These are phyloP conservation scores for Leptinotarsa lineolata DNA, from an alignment of 1,140 invertebrate species.

Conservation along the genomic window DNA sequence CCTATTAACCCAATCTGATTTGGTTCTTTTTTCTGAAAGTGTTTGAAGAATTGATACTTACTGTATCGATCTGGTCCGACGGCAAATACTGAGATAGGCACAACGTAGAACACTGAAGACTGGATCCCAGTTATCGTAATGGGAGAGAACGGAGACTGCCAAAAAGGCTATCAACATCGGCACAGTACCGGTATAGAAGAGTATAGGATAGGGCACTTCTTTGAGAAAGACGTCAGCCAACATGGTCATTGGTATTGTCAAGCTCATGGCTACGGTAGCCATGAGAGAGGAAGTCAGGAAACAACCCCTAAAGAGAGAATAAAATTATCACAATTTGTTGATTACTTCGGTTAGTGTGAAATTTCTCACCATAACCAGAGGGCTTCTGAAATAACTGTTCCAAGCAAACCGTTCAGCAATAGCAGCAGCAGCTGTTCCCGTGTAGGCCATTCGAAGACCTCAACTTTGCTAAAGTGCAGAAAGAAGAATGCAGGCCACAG, in stretches of 20 bases:
- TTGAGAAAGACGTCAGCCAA: conserved; percentile 79
- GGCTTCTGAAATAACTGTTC: conserved; percentile 83
- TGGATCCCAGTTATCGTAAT: conserved; percentile 88
- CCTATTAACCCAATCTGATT: no score
- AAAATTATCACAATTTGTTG: not conserved
- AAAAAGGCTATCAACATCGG: conserved; percentile 81
- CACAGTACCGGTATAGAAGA: conserved; percentile 80
- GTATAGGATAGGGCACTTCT: conserved; percentile 70
- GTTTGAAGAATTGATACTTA: conserved; percentile 27
- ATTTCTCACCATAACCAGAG: conserved; percentile 80
- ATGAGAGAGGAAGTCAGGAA: conserved; percentile 87
- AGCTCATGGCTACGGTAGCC: conserved; percentile 78
- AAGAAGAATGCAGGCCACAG: conserved; percentile 88
- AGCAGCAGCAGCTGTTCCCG: conserved; percentile 77
- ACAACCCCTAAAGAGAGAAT: conserved; percentile 71
- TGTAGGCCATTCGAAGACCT: conserved; percentile 82
- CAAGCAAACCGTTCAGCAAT: conserved; percentile 82
- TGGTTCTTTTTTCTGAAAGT: no score
- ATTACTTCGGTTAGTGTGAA: not conserved
- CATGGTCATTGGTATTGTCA: conserved; percentile 86
- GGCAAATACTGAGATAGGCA: conserved; percentile 46
- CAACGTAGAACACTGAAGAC: conserved; percentile 68
- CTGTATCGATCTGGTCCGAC: conserved; percentile 44
- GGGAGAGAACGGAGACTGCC: conserved; percentile 72
- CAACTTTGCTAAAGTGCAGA: conserved; percentile 76